Evolutionary conservation across 2,113 vertebrate genomes (phyloP).

Genomic region (Atractosteus spatula): DNA sequence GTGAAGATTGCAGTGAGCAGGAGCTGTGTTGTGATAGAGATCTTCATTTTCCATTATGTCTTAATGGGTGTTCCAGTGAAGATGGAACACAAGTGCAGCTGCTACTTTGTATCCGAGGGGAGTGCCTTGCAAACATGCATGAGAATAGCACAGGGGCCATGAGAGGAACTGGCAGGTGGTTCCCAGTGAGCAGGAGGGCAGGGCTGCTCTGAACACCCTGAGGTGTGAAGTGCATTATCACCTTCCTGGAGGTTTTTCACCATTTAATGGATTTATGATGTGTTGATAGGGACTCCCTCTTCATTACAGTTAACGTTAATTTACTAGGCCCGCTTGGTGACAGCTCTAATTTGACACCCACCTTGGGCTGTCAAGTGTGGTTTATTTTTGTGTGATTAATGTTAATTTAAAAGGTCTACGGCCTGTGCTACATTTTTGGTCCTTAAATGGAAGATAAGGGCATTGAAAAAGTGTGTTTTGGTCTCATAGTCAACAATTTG

Average conservation of each 20-base stretch:
- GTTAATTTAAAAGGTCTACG: no score
- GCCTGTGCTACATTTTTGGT: no score
- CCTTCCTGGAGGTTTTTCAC: conserved; percentile 26
- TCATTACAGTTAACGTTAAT: conserved; percentile 13
- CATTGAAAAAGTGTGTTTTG: no score
- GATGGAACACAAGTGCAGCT: conserved; percentile 14
- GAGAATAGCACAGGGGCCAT: conserved; percentile 36
- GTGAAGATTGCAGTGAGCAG: no score
- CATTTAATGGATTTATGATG: conserved; percentile 36
- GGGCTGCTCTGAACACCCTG: conserved; percentile 1
- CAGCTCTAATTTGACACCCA: neutral
- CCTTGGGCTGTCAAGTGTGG: no score
- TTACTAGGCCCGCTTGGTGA: neutral
- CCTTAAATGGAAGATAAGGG: no score
- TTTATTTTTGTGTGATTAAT: no score
- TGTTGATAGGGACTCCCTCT: neutral
- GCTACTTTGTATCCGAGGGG: conserved; percentile 20
- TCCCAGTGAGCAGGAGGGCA: conserved; percentile 25
- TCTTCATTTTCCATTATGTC: conserved; percentile 10
- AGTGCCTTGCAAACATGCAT: conserved; percentile 25
- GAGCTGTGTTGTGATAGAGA: no score
- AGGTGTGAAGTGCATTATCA: conserved; percentile 60
- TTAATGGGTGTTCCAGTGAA: conserved; percentile 7
- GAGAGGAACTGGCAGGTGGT: conserved; percentile 42
- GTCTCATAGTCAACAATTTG: no score